These are phyloP conservation scores for Sipha flava DNA, from an alignment of 1,140 invertebrate genomes.

Conservation along the genomic window DNA sequence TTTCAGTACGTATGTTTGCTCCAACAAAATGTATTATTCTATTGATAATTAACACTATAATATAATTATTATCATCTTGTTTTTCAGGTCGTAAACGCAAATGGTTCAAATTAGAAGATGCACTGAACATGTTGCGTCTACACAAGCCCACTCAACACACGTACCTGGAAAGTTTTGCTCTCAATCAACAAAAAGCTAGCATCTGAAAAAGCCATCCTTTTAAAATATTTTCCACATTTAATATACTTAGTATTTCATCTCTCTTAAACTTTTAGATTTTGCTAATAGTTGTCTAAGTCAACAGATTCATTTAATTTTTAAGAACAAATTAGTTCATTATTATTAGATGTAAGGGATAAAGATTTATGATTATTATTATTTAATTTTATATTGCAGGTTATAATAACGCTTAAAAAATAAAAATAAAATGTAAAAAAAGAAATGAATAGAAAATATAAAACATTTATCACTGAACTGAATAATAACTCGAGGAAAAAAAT, in stretches of 20 bases:
- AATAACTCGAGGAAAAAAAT: neutral
- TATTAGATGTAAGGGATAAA: conserved; percentile 18
- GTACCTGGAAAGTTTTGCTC: conserved; percentile 56
- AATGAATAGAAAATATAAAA: no score
- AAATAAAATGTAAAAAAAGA: no score
- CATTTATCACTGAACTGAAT: conserved; percentile 3
- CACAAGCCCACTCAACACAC: conserved; percentile 85
- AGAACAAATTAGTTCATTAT: neutral
- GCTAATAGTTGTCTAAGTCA: neutral
- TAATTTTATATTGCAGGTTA: neutral
- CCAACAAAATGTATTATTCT: no score
- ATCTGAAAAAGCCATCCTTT: conserved; percentile 27
- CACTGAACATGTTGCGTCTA: conserved; percentile 69
- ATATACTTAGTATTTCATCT: neutral
- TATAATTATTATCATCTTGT: conserved; percentile 18
- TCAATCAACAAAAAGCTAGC: conserved; percentile 31
- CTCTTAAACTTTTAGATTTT: neutral
- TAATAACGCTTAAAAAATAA: conserved; percentile 10
- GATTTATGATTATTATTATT: neutral
- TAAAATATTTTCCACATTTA: neutral
- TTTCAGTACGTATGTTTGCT: no score
- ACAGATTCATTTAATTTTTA: neutral
- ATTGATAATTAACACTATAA: no score
- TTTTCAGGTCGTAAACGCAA: conserved; percentile 69
- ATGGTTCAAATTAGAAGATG: conserved; percentile 86